Conservation (phyloP, 2,797 vertebrate genomes). For the Salmo trutta region DNA sequence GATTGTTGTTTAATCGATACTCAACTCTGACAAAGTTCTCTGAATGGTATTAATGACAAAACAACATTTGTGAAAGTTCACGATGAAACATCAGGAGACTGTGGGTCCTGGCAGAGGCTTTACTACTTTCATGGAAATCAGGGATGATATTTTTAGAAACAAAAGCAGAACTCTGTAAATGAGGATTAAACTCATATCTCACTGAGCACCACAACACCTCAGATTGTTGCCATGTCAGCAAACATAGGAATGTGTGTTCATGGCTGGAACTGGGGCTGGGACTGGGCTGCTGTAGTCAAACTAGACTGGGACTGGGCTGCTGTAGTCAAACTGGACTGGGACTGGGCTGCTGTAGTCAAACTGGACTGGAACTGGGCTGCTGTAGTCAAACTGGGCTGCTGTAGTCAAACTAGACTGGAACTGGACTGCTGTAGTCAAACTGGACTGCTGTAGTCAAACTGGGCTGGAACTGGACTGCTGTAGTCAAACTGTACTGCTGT, state of each 20-base stretch:
- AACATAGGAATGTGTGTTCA: constrained; percentile 40
- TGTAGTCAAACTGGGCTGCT: too few relatives aligned
- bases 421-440: too few relatives aligned
- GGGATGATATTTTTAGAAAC: constrained; percentile 45
- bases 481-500: too few relatives aligned
- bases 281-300: too few relatives aligned
- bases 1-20: constrained; percentile 61
- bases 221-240: constrained; percentile 40
- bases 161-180: constrained; percentile 29
- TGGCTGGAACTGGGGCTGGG: not conserved
- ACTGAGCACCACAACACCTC: constrained; percentile 42
- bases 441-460: too few relatives aligned
- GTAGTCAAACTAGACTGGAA: too few relatives aligned
- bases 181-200: constrained; percentile 59
- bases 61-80: constrained; percentile 35
- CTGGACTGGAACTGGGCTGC: too few relatives aligned
- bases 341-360: too few relatives aligned
- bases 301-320: too few relatives aligned
- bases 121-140: constrained; percentile 43
- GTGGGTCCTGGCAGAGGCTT: constrained; percentile 15
- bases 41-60: constrained; percentile 47
- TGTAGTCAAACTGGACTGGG: not conserved
- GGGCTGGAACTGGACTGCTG: too few relatives aligned
- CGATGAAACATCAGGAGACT: constrained; percentile 11
- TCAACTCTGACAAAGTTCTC: constrained; percentile 53